Conservation (phyloP, 2,797 vertebrate species). For the Acanthurus leucopareius region DNA sequence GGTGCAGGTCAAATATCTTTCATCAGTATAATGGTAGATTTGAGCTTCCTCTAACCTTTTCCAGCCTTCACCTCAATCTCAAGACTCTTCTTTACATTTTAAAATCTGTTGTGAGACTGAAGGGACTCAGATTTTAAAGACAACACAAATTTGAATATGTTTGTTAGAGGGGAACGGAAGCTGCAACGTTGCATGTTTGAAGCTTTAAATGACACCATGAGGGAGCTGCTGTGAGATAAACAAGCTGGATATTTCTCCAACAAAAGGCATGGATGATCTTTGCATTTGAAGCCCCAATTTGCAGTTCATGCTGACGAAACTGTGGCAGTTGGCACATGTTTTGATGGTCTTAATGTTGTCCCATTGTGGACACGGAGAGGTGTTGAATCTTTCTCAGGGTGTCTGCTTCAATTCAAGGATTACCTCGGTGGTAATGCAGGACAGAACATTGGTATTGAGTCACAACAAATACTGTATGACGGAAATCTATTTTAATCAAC, state of each 20-base stretch:
- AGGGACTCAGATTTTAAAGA: no score
- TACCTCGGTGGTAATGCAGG: slow-evolving; percentile 36
- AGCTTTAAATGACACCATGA: background rate
- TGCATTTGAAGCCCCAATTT: background rate
- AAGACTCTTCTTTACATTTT: background rate
- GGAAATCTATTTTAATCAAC: slow-evolving; percentile 71
- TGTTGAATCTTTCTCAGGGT: slow-evolving; percentile 9
- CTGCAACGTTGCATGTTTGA: background rate
- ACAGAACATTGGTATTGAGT: slow-evolving; percentile 35
- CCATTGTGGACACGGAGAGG: background rate
- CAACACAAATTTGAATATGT: no score
- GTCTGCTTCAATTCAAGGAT: slow-evolving; percentile 37
- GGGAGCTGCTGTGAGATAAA: background rate
- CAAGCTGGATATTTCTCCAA: background rate
- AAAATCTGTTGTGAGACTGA: no score
- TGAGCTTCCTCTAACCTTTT: no score
- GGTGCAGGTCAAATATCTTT: no score
- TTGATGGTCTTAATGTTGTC: background rate
- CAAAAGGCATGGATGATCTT: background rate
- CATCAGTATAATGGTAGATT: no score
- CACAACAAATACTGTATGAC: slow-evolving; percentile 32
- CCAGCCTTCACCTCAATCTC: no score
- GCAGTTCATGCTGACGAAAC: slow-evolving; percentile 5
- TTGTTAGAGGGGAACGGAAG: background rate
- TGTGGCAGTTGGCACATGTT: background rate